Base-by-base conservation (phyloP, 2,888 invertebrate genomes). In the Hyposoter dolosus region DNA sequence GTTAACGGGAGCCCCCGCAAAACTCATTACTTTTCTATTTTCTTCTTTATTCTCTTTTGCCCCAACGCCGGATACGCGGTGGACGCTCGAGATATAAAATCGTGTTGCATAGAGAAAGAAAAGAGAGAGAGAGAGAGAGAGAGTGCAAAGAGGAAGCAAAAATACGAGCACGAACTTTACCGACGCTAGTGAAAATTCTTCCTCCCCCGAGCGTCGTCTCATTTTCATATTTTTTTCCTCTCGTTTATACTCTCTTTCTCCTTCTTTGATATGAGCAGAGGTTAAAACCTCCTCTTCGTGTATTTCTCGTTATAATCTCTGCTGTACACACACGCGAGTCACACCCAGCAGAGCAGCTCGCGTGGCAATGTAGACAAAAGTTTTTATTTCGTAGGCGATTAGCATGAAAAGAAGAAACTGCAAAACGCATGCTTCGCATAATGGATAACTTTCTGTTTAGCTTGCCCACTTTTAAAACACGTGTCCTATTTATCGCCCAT, bases 1-100 rank as follows among this genome's bases (percentile, higher is more conserved):
- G 88, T 89, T 89, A 89, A 87, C 85, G 81, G 83, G 68, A 80
- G 81, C 72, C 77, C 72, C 83, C 82, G 85, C 84, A 89, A 89
- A 89, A 89, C 88, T 89, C 89, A 89, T 89, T 89, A 88, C 89
- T 88, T 88, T 89, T 87, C 87, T 87, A 88, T 89, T 88, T 89
- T 89, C 80, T 81, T 82, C 84, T 85, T 84, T 83, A 86, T 86
- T 82, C 78, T 82, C 78, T 86, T 84, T 81, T 82, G 78, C 68
- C 78, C 74, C 65, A 63, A 60, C 28, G 28, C 28, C 66, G 71
- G 43, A 77, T 53, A 63, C 50, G 69, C 50, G 69, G 74, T 71
- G 81, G 68, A 78, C 82, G 85, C 83, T 80, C 65, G 82, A 85
- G 75, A 85, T 78, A 83, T 76, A 81, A 77, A 83, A 74, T 81